Percentiles rank a stretch among this genome's conserved stretches.
phyloP scores from a whole-genome alignment of 2,888 invertebrate species.

The Drosophila ochracea region DNA sequence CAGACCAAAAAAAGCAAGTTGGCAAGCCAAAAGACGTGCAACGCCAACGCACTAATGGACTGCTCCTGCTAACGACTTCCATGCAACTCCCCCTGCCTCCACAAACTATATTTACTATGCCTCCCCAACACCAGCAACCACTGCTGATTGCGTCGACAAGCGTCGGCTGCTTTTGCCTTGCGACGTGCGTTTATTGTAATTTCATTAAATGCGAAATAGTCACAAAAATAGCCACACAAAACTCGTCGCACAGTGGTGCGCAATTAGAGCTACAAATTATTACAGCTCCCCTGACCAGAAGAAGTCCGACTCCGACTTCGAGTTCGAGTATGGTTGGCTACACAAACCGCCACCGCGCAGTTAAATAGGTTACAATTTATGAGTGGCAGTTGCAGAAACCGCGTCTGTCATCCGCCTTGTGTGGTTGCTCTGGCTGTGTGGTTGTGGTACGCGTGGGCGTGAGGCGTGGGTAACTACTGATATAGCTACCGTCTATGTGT shows the following conservation, averaged over 20 bases:
- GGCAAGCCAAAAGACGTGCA: conserved; percentile 21
- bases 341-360: conserved; percentile 15
- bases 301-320: neutral
- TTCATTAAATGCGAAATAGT: conserved; percentile 79
- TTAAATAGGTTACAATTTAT: conserved; percentile 80
- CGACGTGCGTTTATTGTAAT: conserved; percentile 78
- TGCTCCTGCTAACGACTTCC: conserved; percentile 65
- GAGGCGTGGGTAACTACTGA: conserved; percentile 35
- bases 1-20: conserved; percentile 28
- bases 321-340: neutral
- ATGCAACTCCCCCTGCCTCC: conserved; percentile 15
- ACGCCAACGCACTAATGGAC: conserved; percentile 76
- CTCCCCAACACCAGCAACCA: neutral
- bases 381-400: conserved; percentile 58
- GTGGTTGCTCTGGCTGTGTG: conserved; percentile 26
- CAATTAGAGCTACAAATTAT: conserved; percentile 74
- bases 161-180: conserved; percentile 44
- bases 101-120: neutral
- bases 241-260: conserved; percentile 62
- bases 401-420: conserved; percentile 42
- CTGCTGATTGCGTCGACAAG: conserved; percentile 57
- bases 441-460: conserved; percentile 11
- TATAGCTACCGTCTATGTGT: conserved; percentile 29
- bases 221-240: conserved; percentile 55
- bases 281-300: conserved; percentile 13